A percentile compares a stretch with the other conserved stretches of the same genome.
Conservation (phyloP, 2,888 invertebrate genomes). For the Cordilura impudica region DNA sequence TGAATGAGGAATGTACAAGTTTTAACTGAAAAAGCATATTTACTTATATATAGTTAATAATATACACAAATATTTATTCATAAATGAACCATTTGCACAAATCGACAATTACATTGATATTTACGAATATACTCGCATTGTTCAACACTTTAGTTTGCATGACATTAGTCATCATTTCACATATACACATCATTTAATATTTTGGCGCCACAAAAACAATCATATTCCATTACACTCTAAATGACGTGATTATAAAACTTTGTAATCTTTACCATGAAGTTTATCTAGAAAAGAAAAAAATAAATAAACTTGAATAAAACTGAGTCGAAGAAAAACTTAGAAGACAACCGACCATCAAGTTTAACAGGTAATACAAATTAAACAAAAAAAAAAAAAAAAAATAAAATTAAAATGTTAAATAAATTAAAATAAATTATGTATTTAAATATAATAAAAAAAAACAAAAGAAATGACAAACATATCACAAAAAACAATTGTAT, state of each 20-base stretch:
- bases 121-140: not conserved
- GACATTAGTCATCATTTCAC: constrained; percentile 18
- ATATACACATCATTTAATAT: not conserved
- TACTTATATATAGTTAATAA: no score
- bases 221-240: not conserved
- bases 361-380: not conserved
- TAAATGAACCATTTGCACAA: not conserved
- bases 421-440: not conserved
- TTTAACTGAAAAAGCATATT: no score
- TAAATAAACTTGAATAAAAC: not conserved
- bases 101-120: not conserved
- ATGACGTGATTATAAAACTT: not conserved
- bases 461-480: not conserved
- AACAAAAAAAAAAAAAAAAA: not conserved
- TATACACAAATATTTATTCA: no score
- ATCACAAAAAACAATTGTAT: constrained; percentile 2
- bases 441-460: not conserved
- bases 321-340: not conserved
- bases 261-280: not conserved
- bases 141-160: not conserved
- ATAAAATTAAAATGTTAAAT: not conserved
- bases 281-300: not conserved
- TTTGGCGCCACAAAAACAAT: constrained; percentile 14
- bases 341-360: not conserved
- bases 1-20: no score